Conservation (phyloP, 2,797 vertebrate genomes). For the Hipposideros larvatus region DNA sequence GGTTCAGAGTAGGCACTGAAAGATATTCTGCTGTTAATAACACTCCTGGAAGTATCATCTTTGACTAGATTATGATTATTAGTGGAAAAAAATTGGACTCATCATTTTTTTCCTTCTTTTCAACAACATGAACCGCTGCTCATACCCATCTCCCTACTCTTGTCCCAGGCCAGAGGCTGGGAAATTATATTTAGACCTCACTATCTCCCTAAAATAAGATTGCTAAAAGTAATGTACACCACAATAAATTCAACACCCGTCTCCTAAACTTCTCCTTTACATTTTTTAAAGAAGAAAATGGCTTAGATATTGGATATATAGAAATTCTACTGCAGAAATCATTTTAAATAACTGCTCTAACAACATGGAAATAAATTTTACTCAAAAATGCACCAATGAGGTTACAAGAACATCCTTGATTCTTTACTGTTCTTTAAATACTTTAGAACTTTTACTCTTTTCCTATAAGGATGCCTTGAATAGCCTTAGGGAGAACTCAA, state of each 20-base stretch:
- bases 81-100: neutral
- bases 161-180: neutral
- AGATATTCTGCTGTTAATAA: neutral
- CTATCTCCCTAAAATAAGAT: neutral
- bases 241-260: neutral
- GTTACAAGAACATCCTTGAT: neutral
- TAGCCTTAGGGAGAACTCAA: neutral
- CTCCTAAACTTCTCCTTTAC: neutral
- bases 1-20: neutral
- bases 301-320: neutral
- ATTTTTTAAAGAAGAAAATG: neutral
- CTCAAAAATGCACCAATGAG: neutral
- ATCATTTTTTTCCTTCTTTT: neutral
- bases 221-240: neutral
- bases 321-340: neutral
- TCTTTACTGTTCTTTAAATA: neutral
- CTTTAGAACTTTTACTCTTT: neutral
- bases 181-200: neutral
- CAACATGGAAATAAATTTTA: neutral
- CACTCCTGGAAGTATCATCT: neutral
- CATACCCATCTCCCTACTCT: neutral
- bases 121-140: neutral
- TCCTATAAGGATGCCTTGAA: neutral
- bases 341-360: neutral
- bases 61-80: neutral